Base-by-base conservation (phyloP, 2,113 vertebrate genomes). In the Phasianus colchicus region DNA sequence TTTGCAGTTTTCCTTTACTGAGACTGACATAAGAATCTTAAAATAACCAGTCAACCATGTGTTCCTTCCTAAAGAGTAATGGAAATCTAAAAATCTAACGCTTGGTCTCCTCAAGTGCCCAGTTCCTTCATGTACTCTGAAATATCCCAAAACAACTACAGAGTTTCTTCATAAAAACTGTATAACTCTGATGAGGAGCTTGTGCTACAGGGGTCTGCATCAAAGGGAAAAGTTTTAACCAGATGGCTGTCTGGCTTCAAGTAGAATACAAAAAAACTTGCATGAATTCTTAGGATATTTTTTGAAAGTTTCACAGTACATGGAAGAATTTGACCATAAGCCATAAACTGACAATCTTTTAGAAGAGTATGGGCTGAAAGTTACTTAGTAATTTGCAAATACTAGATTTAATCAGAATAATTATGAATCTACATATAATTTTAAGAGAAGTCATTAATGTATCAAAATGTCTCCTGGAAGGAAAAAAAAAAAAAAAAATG, bases 361-460 rank as follows among this genome's bases (percentile, higher is more conserved):
- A 20, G 48, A 91, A 93, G 30, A n/a, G 0, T 71, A 22, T 17
- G 3, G 17, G 5, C 38, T 72, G 34, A 64, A 0, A 0, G 10
- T 61, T 30, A 67, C 64, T 42, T 73, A 92, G 20, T 3, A 77
- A 77, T 24, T 75, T 83, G 17, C 1, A 52, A 73, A 76, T 50
- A 6, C 13, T 66, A 43, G 3, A 11, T 73, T 70, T 82, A 79
- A 50, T 11, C 38, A 52, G 3, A 36, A 4, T 22, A 52, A 64
- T 78, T 65, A 73, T 24, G 5, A 61, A 65, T 22, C 18, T 45
- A 50, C 73, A 64, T 11, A 27, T n/a, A 42, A 54, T 45, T 54
- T 64, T 42, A 55, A 64, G 13, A 72, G 7, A 34, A 61, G 5
- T 42, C 20, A 34, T 50, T 43, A 5, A 22, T 14, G 6, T 43